Evolutionary conservation across 2,113 vertebrate genomes (phyloP).

Genomic region (Anser cygnoides): DNA sequence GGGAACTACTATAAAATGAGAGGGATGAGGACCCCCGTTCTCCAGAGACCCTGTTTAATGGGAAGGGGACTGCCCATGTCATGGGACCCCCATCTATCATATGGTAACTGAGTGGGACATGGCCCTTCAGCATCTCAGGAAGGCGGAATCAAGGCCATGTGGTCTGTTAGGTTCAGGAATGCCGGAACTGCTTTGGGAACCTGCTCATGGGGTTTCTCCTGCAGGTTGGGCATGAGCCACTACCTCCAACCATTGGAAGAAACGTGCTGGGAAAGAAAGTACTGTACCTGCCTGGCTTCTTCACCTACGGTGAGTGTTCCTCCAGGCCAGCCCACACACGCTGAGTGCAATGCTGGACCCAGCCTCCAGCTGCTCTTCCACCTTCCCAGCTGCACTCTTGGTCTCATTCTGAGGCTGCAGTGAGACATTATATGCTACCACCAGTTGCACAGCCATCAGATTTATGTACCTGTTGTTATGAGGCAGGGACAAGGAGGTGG

Average conservation of each 20-base stretch:
- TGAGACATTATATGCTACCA: not conserved
- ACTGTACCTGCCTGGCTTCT: slow-evolving; percentile 88
- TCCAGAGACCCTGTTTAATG: not conserved
- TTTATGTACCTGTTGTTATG: not conserved
- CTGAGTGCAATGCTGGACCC: not conserved
- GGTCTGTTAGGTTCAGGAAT: not conserved
- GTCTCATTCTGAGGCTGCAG: not conserved
- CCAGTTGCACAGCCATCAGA: not conserved
- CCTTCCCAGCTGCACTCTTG: not conserved
- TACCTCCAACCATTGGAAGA: slow-evolving; percentile 83
- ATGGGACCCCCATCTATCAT: not conserved
- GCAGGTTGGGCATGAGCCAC: slow-evolving; percentile 90
- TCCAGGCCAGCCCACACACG: not conserved
- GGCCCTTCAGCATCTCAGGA: fast-evolving
- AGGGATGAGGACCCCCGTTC: not conserved
- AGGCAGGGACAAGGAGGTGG: not conserved
- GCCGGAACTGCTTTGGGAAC: not conserved
- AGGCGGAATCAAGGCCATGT: fast-evolving
- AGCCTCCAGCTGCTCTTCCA: not conserved
- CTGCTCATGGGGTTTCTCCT: slow-evolving; percentile 5
- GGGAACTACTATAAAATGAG: not conserved
- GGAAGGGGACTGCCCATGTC: not conserved
- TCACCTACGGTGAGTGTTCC: slow-evolving; percentile 85
- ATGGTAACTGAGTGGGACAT: fast-evolving
- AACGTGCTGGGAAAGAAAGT: slow-evolving; percentile 88